These are phyloP conservation scores for Steatornis caripensis DNA, from an alignment of 2,113 vertebrate genomes.

Conservation along the genomic window DNA sequence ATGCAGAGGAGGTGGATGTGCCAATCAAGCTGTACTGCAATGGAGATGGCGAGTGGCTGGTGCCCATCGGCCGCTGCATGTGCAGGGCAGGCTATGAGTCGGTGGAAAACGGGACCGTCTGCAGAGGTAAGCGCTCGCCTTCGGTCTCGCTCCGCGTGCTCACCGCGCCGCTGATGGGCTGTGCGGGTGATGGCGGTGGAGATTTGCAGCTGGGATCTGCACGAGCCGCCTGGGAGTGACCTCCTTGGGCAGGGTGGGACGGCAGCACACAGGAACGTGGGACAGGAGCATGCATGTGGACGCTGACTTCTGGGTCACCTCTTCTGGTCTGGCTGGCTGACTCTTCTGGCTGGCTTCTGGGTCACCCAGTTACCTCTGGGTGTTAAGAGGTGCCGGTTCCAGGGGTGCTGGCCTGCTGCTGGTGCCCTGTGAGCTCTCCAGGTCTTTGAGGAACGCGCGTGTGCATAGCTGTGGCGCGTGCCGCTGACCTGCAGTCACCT, in stretches of 20 bases:
- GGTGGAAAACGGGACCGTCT: slow-evolving; percentile 84
- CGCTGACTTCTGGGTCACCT: too few species aligned
- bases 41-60: slow-evolving; percentile 94
- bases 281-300: not conserved
- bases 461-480: fast-evolving
- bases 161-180: fast-evolving
- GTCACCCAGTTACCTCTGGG: not conserved
- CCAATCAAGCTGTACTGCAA: slow-evolving; percentile 97
- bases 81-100: slow-evolving; percentile 89
- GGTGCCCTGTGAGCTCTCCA: not conserved
- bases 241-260: not conserved
- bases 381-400: not conserved
- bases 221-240: fast-evolving
- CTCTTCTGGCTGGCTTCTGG: too few species aligned
- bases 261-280: fast-evolving
- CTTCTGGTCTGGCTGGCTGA: too few species aligned
- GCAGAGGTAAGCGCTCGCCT: slow-evolving; percentile 80
- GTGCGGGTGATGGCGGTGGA: fast-evolving
- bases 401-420: not conserved
- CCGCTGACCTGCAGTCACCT: not conserved
- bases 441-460: fast-evolving
- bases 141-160: fast-evolving
- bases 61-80: slow-evolving; percentile 94
- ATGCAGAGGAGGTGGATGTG: slow-evolving; percentile 93
- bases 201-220: not conserved